Percentiles rank a stretch among this genome's conserved stretches.
These are phyloP conservation scores for Pelecanoides urinatrix DNA, from an alignment of 2,113 vertebrate species.

Conservation along the genomic window DNA sequence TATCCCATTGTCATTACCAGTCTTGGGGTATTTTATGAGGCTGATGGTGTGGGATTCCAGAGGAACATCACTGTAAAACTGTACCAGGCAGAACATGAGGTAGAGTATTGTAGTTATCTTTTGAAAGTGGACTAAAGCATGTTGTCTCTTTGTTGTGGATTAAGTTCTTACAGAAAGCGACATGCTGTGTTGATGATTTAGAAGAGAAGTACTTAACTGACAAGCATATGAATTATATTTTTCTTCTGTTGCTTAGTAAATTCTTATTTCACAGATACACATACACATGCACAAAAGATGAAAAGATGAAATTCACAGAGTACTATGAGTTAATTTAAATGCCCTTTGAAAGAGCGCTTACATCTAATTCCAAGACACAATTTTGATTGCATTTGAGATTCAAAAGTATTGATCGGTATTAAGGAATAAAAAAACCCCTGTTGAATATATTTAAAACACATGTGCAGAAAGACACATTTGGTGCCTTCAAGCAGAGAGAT, in stretches of 20 bases:
- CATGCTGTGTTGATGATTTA: neutral
- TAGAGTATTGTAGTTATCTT: conserved; percentile 41
- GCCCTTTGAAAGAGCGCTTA: neutral
- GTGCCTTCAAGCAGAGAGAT: neutral
- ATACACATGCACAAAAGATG: neutral
- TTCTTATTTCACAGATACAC: neutral
- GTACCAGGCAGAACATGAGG: conserved; percentile 94
- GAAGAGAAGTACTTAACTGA: neutral
- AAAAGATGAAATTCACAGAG: neutral
- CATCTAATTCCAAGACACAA: neutral
- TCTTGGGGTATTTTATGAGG: conserved; percentile 88
- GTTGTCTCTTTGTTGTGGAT: neutral
- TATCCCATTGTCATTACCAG: conserved; percentile 93
- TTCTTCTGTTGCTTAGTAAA: neutral
- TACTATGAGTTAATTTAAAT: neutral
- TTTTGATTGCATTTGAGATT: neutral
- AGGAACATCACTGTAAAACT: conserved; percentile 92
- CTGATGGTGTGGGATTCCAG: conserved; percentile 74
- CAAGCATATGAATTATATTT: neutral
- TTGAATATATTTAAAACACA: neutral
- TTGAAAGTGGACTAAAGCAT: neutral
- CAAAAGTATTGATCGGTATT: neutral
- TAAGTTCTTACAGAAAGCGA: neutral
- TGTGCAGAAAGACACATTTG: neutral
- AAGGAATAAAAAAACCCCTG: neutral